Evolutionary conservation across 2,797 vertebrate genomes (phyloP), one percentile per base, ranked within the genome.

Genomic region (Enteromius viviparus): DNA sequence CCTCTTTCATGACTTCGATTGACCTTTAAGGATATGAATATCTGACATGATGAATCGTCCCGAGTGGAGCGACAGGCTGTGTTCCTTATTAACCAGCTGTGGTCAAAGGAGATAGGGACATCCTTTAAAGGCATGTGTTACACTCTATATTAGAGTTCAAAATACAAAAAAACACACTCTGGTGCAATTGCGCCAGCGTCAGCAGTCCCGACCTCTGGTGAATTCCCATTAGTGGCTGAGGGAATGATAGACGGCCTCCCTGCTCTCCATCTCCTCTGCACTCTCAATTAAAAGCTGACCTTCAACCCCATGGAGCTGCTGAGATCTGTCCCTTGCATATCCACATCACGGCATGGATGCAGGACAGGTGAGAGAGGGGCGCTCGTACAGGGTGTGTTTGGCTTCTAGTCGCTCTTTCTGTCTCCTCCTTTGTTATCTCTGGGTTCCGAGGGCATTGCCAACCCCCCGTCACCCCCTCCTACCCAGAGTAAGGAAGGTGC

Each of bases 281-380:
- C 91, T 91, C 91, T 94, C 93, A 93, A 94, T 95, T 94, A 94
- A 93, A 92, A 89, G 86, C 76, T 91, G 92, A 93, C 84, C 87
- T 90, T 88, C 82, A 86, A 88, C 89, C 89, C 87, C 82, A 55
- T 51, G 69, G 40, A 83, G 76, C 90, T 89, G 85, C 85, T 81
- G 74, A 86, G 88, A 88, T 87, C 81, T 84, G 78, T 77, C 83
- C 84, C 76, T 62, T 62, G 79, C 53, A 34, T 76, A 85, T 86
- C 78, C 69, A n/a, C 80, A 40, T 49, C 34, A 23, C 23, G 10
- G 12, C 32, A 19, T 14, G 11, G 34, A 80, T 4, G 4, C 17
- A 51, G 45, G 70, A 75, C 71, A 71, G 77, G 40, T 53, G 62
- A 37, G 47, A 76, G 55, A 58, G 8, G 21, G 42, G 26, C 14